Percentiles rank a stretch among this genome's conserved stretches.
Evolutionary conservation across 2,113 vertebrate genomes (phyloP).

Genomic region (Herpetotheres cachinnans): DNA sequence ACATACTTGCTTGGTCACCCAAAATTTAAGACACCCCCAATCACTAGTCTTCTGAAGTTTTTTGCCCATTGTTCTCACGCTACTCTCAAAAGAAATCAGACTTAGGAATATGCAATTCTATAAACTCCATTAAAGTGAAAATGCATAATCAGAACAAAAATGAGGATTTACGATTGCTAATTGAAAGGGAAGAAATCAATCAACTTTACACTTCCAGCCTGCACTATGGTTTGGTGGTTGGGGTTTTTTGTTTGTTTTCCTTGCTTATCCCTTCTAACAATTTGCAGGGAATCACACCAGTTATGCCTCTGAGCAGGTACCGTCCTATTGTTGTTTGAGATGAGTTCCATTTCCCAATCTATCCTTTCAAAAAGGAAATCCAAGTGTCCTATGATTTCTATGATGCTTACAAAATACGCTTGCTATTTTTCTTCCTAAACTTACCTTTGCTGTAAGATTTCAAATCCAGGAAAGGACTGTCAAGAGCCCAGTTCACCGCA

Average conservation of each 20-base stretch:
- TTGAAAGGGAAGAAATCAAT: neutral
- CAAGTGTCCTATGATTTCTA: neutral
- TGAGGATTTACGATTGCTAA: neutral
- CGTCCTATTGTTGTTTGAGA: neutral
- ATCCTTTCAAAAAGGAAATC: neutral
- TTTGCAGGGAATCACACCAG: neutral
- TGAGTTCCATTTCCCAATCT: neutral
- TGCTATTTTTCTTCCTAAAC: neutral
- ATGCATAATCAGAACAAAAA: neutral
- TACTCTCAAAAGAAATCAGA: neutral
- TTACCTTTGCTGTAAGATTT: neutral
- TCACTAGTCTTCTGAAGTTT: neutral
- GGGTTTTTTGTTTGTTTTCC: neutral
- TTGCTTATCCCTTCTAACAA: neutral
- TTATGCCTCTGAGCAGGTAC: neutral
- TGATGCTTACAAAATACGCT: neutral
- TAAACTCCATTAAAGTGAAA: neutral
- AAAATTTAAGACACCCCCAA: neutral
- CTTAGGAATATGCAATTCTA: neutral
- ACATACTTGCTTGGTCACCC: neutral
- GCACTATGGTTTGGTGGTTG: neutral
- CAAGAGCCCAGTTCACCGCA: neutral
- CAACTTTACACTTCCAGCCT: neutral
- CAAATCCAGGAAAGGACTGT: neutral
- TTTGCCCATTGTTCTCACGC: fast-evolving